Evolutionary conservation across 1,140 invertebrate species (phyloP).

Genomic region (Goniozus legneri): DNA sequence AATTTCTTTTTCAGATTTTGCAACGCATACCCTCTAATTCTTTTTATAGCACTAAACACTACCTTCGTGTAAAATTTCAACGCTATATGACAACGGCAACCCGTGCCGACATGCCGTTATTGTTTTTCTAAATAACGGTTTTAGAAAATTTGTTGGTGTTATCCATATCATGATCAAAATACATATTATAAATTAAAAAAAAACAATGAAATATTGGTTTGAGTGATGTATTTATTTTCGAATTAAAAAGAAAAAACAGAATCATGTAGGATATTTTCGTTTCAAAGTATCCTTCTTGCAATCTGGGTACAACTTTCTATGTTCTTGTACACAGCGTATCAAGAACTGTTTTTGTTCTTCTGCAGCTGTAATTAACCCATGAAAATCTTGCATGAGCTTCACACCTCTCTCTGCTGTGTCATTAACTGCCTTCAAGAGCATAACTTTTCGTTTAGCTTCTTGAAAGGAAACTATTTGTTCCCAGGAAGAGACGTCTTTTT

Average conservation of each 20-base stretch:
- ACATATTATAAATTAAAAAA: background rate
- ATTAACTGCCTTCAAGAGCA: background rate
- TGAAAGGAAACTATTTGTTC: background rate
- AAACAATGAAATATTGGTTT: background rate
- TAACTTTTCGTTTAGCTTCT: background rate
- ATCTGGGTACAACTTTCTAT: conserved; percentile 27
- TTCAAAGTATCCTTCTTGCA: conserved; percentile 28
- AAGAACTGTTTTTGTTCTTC: conserved; percentile 35
- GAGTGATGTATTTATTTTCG: background rate
- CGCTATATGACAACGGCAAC: background rate
- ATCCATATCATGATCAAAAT: background rate
- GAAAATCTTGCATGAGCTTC: background rate
- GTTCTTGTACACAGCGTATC: conserved; percentile 28
- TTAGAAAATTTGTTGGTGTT: background rate
- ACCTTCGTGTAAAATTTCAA: background rate
- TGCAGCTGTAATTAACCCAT: conserved; percentile 15
- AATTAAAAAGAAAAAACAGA: background rate
- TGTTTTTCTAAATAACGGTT: background rate
- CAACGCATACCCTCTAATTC: background rate
- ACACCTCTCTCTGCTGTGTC: background rate
- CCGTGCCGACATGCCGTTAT: background rate
- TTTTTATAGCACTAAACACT: background rate
- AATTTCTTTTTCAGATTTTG: background rate
- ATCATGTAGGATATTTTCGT: conserved; percentile 8
- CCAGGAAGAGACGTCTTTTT: background rate